These are phyloP conservation scores for Pimpla rufipes DNA, from an alignment of 2,888 invertebrate genomes.

Conservation along the genomic window DNA sequence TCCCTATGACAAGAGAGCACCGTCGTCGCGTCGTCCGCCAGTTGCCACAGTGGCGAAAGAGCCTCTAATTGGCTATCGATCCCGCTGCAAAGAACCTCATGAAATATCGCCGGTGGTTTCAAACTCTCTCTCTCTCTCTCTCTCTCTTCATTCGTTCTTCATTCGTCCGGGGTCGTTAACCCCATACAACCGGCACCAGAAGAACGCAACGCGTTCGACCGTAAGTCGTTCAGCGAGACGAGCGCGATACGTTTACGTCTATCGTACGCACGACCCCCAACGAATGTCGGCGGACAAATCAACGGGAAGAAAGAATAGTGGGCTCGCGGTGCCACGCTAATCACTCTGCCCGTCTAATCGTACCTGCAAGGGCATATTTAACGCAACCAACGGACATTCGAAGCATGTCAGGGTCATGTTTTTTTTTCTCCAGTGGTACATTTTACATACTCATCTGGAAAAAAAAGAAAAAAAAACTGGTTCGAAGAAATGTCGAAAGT, in stretches of 20 bases:
- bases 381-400: no score
- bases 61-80: slow-evolving; percentile 70
- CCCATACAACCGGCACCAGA: slow-evolving; percentile 61
- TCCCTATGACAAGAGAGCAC: slow-evolving; percentile 27
- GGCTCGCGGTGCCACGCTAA: no score
- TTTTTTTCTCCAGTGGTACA: no score
- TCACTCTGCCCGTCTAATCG: no score
- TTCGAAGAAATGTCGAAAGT: no score
- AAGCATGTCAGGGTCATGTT: no score
- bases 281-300: slow-evolving; percentile 12
- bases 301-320: slow-evolving; percentile 30
- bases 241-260: slow-evolving; percentile 51
- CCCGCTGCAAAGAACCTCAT: slow-evolving; percentile 31
- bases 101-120: no score
- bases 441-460: no score
- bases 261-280: slow-evolving; percentile 32
- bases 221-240: slow-evolving; percentile 42
- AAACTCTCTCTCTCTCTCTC: not conserved
- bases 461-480: no score
- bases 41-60: slow-evolving; percentile 45
- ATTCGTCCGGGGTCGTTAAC: slow-evolving; percentile 65
- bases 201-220: slow-evolving; percentile 61
- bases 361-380: no score
- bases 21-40: slow-evolving; percentile 47
- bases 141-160: slow-evolving; percentile 40